Conservation (phyloP, 2,797 vertebrate species). For the Odontamblyopus lacepedii region DNA sequence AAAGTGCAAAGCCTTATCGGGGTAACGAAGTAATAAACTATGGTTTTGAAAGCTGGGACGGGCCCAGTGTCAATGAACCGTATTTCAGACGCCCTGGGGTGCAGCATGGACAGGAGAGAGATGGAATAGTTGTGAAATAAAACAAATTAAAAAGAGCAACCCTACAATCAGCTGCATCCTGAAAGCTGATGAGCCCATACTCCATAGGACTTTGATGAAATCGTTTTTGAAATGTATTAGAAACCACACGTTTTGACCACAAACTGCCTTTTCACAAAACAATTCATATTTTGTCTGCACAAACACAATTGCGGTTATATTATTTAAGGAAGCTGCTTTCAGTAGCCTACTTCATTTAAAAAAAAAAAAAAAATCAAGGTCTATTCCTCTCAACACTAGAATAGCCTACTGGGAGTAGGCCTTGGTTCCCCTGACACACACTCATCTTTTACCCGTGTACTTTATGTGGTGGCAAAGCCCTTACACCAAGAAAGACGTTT, state of each 20-base stretch:
- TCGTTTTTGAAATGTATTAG: background rate
- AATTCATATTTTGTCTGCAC: background rate
- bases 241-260: background rate
- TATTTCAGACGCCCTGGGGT: conserved; percentile 3
- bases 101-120: conserved; percentile 57
- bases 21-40: conserved; percentile 76
- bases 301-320: too few relatives aligned
- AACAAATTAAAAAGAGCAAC: background rate
- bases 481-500: conserved; percentile 26
- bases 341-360: background rate
- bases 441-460: conserved; percentile 49
- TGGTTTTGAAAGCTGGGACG: conserved; percentile 16
- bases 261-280: background rate
- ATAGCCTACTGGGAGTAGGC: background rate
- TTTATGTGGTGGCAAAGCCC: conserved; percentile 43
- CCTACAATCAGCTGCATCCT: background rate
- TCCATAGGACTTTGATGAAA: background rate
- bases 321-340: too few relatives aligned
- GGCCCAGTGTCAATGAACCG: background rate
- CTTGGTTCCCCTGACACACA: conserved; percentile 53
- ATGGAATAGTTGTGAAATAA: conserved; percentile 30
- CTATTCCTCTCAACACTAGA: background rate
- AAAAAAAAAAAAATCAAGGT: too few relatives aligned
- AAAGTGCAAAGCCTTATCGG: conserved; percentile 76
- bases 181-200: background rate